These are phyloP conservation scores for Pteria penguin DNA, from an alignment of 2,888 invertebrate genomes.

Conservation along the genomic window DNA sequence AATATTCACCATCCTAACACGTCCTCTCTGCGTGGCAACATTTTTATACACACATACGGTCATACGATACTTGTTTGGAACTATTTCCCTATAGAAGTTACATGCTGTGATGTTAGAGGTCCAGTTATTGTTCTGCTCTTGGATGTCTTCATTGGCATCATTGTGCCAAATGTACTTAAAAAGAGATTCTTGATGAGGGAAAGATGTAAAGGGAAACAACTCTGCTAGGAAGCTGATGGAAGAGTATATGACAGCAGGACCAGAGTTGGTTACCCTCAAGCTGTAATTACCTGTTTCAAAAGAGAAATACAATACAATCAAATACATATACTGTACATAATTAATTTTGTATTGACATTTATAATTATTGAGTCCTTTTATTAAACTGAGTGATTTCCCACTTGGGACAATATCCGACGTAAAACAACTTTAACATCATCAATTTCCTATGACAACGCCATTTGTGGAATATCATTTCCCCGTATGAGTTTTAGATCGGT, in stretches of 20 bases:
- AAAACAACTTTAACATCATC: too few relatives aligned
- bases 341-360: too few relatives aligned
- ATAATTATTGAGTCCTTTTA: too few relatives aligned
- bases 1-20: neutral
- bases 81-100: neutral
- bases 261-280: slow-evolving; percentile 17
- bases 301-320: too few relatives aligned
- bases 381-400: too few relatives aligned
- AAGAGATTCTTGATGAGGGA: slow-evolving; percentile 13
- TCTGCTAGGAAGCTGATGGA: slow-evolving; percentile 43
- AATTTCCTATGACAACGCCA: too few relatives aligned
- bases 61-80: slow-evolving; percentile 26
- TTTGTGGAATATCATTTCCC: too few relatives aligned
- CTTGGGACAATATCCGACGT: too few relatives aligned
- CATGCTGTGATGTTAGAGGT: slow-evolving; percentile 19
- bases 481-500: too few relatives aligned
- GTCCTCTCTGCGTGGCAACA: neutral
- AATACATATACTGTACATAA: too few relatives aligned
- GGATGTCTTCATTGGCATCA: slow-evolving; percentile 28
- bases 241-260: slow-evolving; percentile 52
- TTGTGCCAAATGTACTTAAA: slow-evolving; percentile 54
- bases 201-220: slow-evolving; percentile 22
- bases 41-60: slow-evolving; percentile 30
- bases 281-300: neutral
- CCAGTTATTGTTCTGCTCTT: slow-evolving; percentile 20